These are phyloP conservation scores for Phoeniculus purpureus DNA, from an alignment of 2,797 vertebrate genomes.

Conservation along the genomic window DNA sequence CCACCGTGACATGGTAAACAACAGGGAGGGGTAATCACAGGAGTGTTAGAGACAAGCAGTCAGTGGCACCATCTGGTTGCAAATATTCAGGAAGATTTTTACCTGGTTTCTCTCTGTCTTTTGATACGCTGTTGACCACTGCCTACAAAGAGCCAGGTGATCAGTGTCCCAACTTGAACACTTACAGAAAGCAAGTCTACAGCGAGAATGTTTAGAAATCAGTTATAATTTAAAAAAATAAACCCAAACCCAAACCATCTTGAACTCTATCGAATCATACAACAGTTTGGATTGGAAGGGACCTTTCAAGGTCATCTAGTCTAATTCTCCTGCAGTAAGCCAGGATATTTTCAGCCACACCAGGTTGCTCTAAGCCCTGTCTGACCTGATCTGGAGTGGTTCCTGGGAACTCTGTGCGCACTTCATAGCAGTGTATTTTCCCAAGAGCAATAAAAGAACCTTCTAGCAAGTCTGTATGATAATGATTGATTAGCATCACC, in stretches of 20 bases:
- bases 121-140: background rate
- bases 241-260: background rate
- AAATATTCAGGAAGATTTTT: background rate
- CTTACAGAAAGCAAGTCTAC: background rate
- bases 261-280: background rate
- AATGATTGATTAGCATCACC: background rate
- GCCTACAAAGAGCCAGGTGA: background rate
- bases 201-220: background rate
- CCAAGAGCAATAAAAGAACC: background rate
- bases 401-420: background rate
- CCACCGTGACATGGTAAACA: background rate
- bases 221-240: background rate
- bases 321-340: too few relatives aligned
- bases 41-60: background rate
- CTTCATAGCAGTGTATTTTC: background rate
- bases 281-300: too few relatives aligned
- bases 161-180: background rate
- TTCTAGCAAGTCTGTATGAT: background rate
- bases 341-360: too few relatives aligned
- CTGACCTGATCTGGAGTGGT: too few relatives aligned
- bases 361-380: too few relatives aligned
- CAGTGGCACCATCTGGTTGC: background rate
- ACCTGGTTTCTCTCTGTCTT: background rate
- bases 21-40: background rate
- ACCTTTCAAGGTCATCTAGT: too few relatives aligned